Percentiles rank a stretch among this genome's conserved stretches.
These are phyloP conservation scores for Glaucopsyche alexis DNA, from an alignment of 2,888 invertebrate genomes.

Conservation along the genomic window DNA sequence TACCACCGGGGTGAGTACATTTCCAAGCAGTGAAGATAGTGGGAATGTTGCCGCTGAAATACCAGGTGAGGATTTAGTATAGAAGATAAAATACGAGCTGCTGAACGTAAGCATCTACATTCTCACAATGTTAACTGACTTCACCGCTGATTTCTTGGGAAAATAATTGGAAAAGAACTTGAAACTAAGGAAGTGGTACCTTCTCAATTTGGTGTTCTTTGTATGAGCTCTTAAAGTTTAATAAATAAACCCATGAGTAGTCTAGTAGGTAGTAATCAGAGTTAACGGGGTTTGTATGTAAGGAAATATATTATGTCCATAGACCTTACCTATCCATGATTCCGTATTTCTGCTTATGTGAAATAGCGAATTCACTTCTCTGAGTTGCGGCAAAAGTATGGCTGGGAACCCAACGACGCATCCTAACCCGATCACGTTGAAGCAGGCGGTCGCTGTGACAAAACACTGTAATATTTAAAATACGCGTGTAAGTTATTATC, in stretches of 20 bases:
- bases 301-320: no score
- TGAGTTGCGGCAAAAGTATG: conserved; percentile 78
- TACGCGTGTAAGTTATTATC: neutral
- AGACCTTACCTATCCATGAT: conserved; percentile 76
- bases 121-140: no score
- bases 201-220: neutral
- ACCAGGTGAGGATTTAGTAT: neutral
- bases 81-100: no score
- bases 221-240: neutral
- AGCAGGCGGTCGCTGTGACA: conserved; percentile 58
- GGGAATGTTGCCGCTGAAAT: conserved; percentile 56
- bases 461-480: conserved; percentile 52
- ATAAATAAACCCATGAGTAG: no score
- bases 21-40: conserved; percentile 57
- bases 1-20: conserved; percentile 55
- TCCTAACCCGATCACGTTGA: conserved; percentile 59
- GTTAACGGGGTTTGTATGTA: neutral
- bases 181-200: neutral
- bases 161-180: neutral
- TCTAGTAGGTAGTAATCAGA: no score
- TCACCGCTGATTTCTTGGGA: no score
- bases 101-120: no score
- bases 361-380: conserved; percentile 50
- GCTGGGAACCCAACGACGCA: conserved; percentile 78
- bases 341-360: conserved; percentile 57